A percentile compares a stretch with the other conserved stretches of the same genome.
phyloP scores from a whole-genome alignment of 1,140 invertebrate genomes.

The Limonius californicus region DNA sequence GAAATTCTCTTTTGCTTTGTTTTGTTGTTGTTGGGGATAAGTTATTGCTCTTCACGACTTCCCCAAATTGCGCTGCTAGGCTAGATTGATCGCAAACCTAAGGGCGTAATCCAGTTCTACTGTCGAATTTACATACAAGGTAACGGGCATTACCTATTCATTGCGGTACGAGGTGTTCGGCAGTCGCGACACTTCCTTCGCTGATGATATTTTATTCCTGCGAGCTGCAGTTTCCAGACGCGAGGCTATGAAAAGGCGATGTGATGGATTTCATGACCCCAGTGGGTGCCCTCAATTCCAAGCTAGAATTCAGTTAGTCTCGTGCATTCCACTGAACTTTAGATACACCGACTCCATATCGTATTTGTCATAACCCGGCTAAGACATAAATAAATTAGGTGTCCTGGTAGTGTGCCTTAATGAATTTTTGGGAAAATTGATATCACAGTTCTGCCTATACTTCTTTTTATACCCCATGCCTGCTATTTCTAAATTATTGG shows the following conservation, averaged over 20 bases:
- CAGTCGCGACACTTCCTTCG: conserved; percentile 23
- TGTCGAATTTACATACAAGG: conserved; percentile 6
- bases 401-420: too few species aligned
- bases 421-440: too few species aligned
- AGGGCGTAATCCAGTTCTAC: neutral
- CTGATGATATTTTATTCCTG: conserved; percentile 39
- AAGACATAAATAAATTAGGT: neutral
- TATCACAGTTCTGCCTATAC: too few species aligned
- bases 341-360: neutral
- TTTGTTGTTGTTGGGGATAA: conserved; percentile 20
- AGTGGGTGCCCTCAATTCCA: conserved; percentile 42
- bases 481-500: too few species aligned
- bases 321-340: neutral
- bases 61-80: neutral
- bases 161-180: conserved; percentile 22
- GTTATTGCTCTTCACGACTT: conserved; percentile 22
- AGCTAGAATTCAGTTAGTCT: conserved; percentile 42
- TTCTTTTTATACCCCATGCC: too few species aligned
- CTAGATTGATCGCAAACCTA: conserved; percentile 7
- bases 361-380: neutral
- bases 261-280: conserved; percentile 45
- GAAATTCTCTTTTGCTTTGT: conserved; percentile 24
- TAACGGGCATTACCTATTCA: conserved; percentile 32
- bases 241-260: conserved; percentile 40
- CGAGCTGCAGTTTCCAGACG: conserved; percentile 23